A percentile compares a stretch with the other conserved stretches of the same genome.
Evolutionary conservation across 2,113 vertebrate genomes (phyloP).

Genomic region (Casuarius casuarius): DNA sequence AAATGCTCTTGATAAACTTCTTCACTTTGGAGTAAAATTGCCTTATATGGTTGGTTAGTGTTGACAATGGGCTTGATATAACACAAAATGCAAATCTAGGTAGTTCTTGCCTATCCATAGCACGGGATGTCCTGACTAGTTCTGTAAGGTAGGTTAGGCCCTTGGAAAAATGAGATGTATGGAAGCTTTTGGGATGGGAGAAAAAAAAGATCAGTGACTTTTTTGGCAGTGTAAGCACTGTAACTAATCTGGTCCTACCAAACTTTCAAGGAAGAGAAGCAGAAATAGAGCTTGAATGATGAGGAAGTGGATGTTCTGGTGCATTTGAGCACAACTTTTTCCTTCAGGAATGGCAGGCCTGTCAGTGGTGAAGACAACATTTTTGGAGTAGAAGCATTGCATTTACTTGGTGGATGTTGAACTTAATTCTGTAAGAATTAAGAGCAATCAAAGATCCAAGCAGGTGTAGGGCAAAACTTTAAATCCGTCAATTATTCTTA

Average conservation of each 20-base stretch:
- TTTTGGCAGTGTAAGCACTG: background rate
- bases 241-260: background rate
- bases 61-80: fast-evolving
- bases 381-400: background rate
- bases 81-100: background rate
- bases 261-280: background rate
- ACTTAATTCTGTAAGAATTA: too few relatives aligned
- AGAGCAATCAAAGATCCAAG: background rate
- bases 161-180: background rate
- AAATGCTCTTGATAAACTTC: background rate
- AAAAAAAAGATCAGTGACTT: background rate
- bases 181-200: background rate
- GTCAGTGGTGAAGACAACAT: background rate
- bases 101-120: background rate
- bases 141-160: background rate
- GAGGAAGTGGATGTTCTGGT: background rate
- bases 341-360: background rate
- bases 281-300: background rate
- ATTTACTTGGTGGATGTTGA: background rate
- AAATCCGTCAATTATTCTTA: background rate
- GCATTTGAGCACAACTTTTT: background rate
- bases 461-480: background rate
- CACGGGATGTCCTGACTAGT: background rate
- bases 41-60: background rate
- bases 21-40: background rate